Evolutionary conservation across 2,797 vertebrate species (phyloP), one percentile per base, ranked within the genome.

Genomic region (Hydrocynus forskahlii): DNA sequence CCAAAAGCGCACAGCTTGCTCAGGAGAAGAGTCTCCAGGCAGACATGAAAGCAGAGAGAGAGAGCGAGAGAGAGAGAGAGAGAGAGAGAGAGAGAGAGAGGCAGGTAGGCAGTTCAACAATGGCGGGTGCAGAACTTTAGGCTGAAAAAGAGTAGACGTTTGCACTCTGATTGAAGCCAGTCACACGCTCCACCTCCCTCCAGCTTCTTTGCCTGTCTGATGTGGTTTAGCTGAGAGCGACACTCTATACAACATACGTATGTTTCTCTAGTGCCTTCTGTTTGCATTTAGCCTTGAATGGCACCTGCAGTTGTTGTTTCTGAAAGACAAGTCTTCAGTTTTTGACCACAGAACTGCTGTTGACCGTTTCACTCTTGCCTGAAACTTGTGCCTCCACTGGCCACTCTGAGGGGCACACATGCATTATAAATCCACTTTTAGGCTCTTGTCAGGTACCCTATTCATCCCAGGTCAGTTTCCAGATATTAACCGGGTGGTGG

Each of bases 111-210:
- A 64, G 19, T 13, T 12, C 71, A 73, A 78, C 78, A 17, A 70
- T 29, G 21, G 74, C 40, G 16, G 66, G 63, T 29, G 35, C 62
- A 55, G 60, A 78, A 75, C 60, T 69, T 38, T 19, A 57, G 69
- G 38, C n/a, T 16, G 55, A 70, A 71, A 29, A 74, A 77, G 71
- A 77, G 40, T 57, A 55, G 52, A 79, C 64, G 72, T 76, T 60
- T 81, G 72, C 79, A 80, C 82, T 83, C 66, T 69, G 79, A 85
- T 79, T 86, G 78, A 86, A 83, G 68, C 52, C 70, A 57, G 84
- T 71, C 79, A 82, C 66, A 77, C 80, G 74, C 79, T 76, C 52
- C 48, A 73, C 62, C 78, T 40, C 76, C 73, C 76, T 63, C 72
- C 50, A 68, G 25, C 67, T 72, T 69, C 62, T 59, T 4, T 2